Evolutionary conservation across 1,140 invertebrate species (phyloP).

Genomic region (Platorchestia sp.): DNA sequence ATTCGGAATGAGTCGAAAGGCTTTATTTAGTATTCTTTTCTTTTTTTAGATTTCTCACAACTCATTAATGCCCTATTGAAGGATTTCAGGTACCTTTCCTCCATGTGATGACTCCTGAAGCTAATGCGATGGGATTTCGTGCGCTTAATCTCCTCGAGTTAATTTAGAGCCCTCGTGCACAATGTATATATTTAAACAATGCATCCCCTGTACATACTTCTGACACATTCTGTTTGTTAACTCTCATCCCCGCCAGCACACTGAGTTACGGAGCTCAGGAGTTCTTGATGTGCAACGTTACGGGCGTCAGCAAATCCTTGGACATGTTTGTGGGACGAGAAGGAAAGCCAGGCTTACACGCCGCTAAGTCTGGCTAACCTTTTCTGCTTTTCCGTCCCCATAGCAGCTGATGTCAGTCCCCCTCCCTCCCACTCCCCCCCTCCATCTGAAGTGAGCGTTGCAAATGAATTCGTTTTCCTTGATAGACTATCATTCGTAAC

Average conservation of each 20-base stretch:
- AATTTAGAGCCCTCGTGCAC: background rate
- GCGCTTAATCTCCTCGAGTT: background rate
- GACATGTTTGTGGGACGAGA: background rate
- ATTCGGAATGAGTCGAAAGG: background rate
- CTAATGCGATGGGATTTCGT: background rate
- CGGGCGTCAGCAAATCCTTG: background rate
- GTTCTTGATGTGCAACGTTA: slow-evolving; percentile 12
- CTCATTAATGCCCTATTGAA: background rate
- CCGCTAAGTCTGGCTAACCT: background rate
- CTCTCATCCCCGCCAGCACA: background rate
- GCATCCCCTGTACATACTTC: background rate
- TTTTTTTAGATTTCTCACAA: no score
- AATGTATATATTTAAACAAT: background rate
- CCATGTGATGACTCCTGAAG: background rate
- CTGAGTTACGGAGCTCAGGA: background rate
- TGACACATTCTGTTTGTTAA: background rate
- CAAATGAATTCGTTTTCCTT: background rate
- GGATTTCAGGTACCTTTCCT: background rate
- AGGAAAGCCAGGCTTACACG: background rate
- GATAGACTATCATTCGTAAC: background rate
- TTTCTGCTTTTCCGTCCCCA: background rate
- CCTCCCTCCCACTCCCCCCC: background rate
- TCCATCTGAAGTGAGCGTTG: slow-evolving; percentile 6
- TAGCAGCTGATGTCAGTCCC: slow-evolving; percentile 19
- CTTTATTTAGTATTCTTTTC: background rate